Evolutionary conservation across 2,888 invertebrate genomes (phyloP).

Genomic region (Eupithecia tripunctaria): DNA sequence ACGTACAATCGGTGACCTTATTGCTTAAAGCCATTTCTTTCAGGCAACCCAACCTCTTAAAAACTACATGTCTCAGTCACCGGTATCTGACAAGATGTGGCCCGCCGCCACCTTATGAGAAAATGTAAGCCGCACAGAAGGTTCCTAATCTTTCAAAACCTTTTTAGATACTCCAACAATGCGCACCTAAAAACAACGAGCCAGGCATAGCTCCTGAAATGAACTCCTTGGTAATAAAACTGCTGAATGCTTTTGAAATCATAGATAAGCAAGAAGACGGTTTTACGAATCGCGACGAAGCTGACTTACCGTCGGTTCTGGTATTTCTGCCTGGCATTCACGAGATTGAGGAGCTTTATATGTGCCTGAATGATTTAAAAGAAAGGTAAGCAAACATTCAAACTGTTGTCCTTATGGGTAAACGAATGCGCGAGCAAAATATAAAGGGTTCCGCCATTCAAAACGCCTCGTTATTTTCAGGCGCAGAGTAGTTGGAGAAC

Average conservation of each 20-base stretch:
- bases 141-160: neutral
- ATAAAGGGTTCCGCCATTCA: too few species aligned
- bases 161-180: slow-evolving; percentile 66
- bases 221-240: slow-evolving; percentile 85
- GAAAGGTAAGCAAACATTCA: slow-evolving; percentile 58
- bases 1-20: too few species aligned
- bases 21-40: too few species aligned
- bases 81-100: too few species aligned
- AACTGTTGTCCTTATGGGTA: too few species aligned
- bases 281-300: slow-evolving; percentile 54
- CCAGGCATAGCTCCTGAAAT: slow-evolving; percentile 85
- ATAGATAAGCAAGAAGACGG: slow-evolving; percentile 83
- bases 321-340: slow-evolving; percentile 95
- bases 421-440: too few species aligned
- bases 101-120: neutral
- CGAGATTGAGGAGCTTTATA: slow-evolving; percentile 91
- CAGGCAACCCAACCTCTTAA: too few species aligned
- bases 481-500: slow-evolving; percentile 53
- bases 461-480: slow-evolving; percentile 45
- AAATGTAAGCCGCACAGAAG: neutral
- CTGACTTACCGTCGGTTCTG: slow-evolving; percentile 87
- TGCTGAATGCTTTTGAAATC: slow-evolving; percentile 87
- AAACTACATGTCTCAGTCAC: too few species aligned
- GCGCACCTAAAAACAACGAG: slow-evolving; percentile 69
- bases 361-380: slow-evolving; percentile 59